Percentiles rank a stretch among this genome's conserved stretches.
phyloP scores from a whole-genome alignment of 2,888 invertebrate genomes.

The Biston stratarius region DNA sequence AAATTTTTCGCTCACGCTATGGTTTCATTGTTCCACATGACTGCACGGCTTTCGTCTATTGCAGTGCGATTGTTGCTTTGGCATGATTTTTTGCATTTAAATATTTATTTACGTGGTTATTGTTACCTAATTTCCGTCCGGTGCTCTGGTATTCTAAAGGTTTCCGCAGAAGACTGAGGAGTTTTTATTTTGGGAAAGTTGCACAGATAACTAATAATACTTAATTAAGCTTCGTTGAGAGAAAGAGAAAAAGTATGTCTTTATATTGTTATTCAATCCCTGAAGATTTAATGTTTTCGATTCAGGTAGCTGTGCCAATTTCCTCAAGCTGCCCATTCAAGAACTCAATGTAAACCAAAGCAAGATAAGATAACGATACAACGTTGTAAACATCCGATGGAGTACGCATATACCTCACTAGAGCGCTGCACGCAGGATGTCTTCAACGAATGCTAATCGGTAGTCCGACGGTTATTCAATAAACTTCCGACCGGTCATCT shows the following conservation, averaged over 20 bases:
- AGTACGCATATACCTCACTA: not conserved
- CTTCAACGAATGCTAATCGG: constrained; percentile 23
- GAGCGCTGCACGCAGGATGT: constrained; percentile 16
- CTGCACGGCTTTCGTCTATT: constrained; percentile 21
- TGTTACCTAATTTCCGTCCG: not conserved
- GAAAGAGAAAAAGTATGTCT: not conserved
- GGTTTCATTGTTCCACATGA: constrained; percentile 15
- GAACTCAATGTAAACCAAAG: not conserved
- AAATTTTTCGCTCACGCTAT: not conserved
- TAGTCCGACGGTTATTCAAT: constrained; percentile 25
- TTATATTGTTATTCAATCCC: not conserved
- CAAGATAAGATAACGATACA: constrained; percentile 11
- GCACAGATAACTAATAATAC: too few species aligned
- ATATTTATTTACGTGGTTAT: not conserved
- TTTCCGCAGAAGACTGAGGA: too few species aligned
- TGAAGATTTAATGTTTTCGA: not conserved
- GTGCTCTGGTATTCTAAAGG: too few species aligned
- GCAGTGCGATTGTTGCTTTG: constrained; percentile 1
- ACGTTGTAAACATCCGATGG: constrained; percentile 2
- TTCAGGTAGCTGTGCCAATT: not conserved
- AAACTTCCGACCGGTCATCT: not conserved
- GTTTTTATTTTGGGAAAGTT: too few species aligned
- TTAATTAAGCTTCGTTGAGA: too few species aligned
- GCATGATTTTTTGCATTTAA: not conserved
- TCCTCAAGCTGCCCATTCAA: constrained; percentile 4